Base-by-base conservation (phyloP, 2,113 vertebrate species). In the Hystrix cristata region DNA sequence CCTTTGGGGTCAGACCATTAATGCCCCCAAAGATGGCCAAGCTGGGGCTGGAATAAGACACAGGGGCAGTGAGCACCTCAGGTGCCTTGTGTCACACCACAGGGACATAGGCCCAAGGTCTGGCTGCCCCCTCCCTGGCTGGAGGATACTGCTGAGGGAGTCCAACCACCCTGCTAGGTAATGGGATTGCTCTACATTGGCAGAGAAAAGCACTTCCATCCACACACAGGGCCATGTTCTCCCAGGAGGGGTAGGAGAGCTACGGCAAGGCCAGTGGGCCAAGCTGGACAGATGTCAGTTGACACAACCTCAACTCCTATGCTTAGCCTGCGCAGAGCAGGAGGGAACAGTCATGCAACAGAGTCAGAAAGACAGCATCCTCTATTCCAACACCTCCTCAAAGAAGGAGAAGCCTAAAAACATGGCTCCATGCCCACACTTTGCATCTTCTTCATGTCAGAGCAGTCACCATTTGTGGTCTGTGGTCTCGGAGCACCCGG, bases 221-320 rank as follows among this genome's bases (percentile, higher is more conserved):
- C 4, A 18, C 55, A 51, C 64, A 80, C 51, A 57, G 76, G 51
- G 59, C 27, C 67, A 55, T 10, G 91, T 38, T 55, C 34, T 72
- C 18, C 25, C 0, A 3, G 8, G 19, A 9, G 10, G 6, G 14
- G n/a, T 21, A 74, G 4, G 71, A 51, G 74, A 27, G 25, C 25
- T 14, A 6, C 7, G 21, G 34, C 14, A 7, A n/a, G 29, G 14
- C 62, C 43, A 6, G 12, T 31, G 7, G 23, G 51, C 38, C 15
- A 1, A 4, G 31, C 31, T 0, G 0, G 29, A 29, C 25, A 18
- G 23, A 15, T 7, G 43, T 5, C 0, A 18, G 51, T 46, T 10
- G 0, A 59, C 27, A 1, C 0, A 4, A 3, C 16, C 60, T 0
- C 14, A 21, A 48, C 38, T 46, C 84, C 89, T 69, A n/a, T 12